Percentiles rank a stretch among this genome's conserved stretches.
Evolutionary conservation across 2,888 invertebrate genomes (phyloP).

Genomic region (Polymixis flavicincta): DNA sequence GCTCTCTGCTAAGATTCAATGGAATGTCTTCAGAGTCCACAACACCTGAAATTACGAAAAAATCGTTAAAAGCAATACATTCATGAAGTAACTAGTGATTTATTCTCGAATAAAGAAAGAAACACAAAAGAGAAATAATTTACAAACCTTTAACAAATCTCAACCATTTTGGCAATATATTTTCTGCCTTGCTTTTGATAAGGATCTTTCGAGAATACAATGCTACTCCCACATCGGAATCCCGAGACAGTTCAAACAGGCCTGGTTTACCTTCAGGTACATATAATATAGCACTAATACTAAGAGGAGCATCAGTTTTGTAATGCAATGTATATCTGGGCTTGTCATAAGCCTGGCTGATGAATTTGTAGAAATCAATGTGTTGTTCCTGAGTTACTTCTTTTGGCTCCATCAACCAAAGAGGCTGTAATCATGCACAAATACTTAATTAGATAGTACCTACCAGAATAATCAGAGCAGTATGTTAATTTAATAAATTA

Average conservation of each 20-base stretch:
- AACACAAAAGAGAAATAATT: neutral
- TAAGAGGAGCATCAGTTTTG: slow-evolving; percentile 97
- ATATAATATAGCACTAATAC: slow-evolving; percentile 97
- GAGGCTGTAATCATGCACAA: slow-evolving; percentile 90
- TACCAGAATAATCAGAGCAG: neutral
- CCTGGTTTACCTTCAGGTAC: slow-evolving; percentile 98
- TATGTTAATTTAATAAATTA: neutral
- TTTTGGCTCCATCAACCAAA: slow-evolving; percentile 98
- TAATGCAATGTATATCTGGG: slow-evolving; percentile 98
- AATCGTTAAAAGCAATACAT: neutral
- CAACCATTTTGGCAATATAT: slow-evolving; percentile 98
- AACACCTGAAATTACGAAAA: slow-evolving; percentile 92
- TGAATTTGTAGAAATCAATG: slow-evolving; percentile 97
- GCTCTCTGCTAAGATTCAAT: slow-evolving; percentile 98
- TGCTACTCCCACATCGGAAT: slow-evolving; percentile 96
- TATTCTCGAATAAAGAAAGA: neutral
- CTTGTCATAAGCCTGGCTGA: slow-evolving; percentile 96
- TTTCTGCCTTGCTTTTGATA: slow-evolving; percentile 97
- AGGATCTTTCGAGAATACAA: slow-evolving; percentile 98
- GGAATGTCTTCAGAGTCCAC: slow-evolving; percentile 99
- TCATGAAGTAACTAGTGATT: neutral
- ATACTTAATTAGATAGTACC: slow-evolving; percentile 4
- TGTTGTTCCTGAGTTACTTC: slow-evolving; percentile 96
- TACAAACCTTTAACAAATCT: slow-evolving; percentile 96
- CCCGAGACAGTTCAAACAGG: slow-evolving; percentile 97